Evolutionary conservation across 1,140 invertebrate genomes (phyloP), one percentile per base, ranked within the genome.

Genomic region (Physella acuta): DNA sequence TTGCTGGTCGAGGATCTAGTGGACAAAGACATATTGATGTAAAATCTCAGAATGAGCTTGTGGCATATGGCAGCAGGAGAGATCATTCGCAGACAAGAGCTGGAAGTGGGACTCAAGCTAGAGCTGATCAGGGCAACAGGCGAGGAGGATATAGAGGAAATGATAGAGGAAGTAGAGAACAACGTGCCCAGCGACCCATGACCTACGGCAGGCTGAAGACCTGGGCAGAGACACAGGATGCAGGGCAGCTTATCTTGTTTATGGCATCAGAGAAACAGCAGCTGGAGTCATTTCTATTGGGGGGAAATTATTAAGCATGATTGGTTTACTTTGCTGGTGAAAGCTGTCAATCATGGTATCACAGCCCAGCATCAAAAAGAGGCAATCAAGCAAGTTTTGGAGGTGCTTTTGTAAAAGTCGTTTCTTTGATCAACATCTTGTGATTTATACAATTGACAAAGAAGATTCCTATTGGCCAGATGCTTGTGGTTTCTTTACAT

Each of bases 201-300:
- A 34, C 2, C 1, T 58, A 58, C n/a, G 56, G 60, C 60, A 30
- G 60, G n/a, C 36, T 62, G 36, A 62, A 62, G 30, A n/a, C 1
- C 2, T 62, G 60, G 60, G 36, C 60, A 28, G 37, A 44, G 26
- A 44, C 24, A 26, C 8, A 62, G 24, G 60, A 62, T 49, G 36
- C 60, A 31, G 60, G 39, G 24, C 16, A 62, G 11, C 37, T 62
- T 24, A 37, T 49, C 30, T 30, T 62, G n/a, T 62, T 62, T 30
- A 62, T 62, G 60, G 2, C 60, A 44, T 30, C 34, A 26, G 3
- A 62, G 36, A 62, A 26, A 49, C 1, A 62, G 28, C 60, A 62
- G 17, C 1, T 62, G 16, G 36, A 62, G 11, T 39, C 20, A 2
- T 62, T 62, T 26, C 37, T 62, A 20, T 39, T 26, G 8, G 16